Percentiles rank a stretch among this genome's conserved stretches.
Conservation (phyloP, 2,113 vertebrate genomes). For the Sisor rabdophorus region DNA sequence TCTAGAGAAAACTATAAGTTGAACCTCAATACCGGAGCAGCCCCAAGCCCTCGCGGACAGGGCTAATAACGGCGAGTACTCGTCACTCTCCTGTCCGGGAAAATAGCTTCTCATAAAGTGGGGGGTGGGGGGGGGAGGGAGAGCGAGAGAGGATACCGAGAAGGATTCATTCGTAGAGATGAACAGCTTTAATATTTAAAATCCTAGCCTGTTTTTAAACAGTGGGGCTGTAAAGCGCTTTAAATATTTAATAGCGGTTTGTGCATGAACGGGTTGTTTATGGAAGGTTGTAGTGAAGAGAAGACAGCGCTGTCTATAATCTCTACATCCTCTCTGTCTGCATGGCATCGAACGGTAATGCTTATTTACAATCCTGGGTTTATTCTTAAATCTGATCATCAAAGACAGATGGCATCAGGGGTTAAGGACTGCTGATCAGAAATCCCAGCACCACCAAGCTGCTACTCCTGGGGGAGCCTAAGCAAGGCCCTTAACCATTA, state of each 20-base stretch:
- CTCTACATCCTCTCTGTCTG: constrained; percentile 49
- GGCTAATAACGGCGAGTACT: constrained; percentile 56
- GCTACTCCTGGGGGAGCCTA: no score
- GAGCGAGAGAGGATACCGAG: constrained; percentile 40
- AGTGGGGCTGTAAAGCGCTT: no score
- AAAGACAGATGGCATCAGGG: no score
- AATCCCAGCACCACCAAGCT: no score
- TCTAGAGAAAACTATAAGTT: not conserved
- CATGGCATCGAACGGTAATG: not conserved
- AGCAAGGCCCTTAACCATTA: no score
- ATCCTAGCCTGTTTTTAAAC: constrained; percentile 61
- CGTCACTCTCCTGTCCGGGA: constrained; percentile 52
- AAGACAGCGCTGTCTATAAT: constrained; percentile 63
- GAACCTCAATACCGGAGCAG: constrained; percentile 26
- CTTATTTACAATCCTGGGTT: not conserved
- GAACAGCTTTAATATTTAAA: constrained; percentile 63
- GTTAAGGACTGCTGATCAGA: no score
- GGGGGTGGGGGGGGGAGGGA: constrained; percentile 3
- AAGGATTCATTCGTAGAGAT: constrained; percentile 49
- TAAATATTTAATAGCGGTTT: constrained; percentile 67
- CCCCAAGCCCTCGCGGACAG: constrained; percentile 12
- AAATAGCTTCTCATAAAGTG: constrained; percentile 58
- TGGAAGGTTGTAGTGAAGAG: constrained; percentile 54
- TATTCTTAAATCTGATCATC: not conserved
- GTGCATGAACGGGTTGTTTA: constrained; percentile 57